Evolutionary conservation across 2,888 invertebrate species (phyloP).

Genomic region (Mythimna ferrago): DNA sequence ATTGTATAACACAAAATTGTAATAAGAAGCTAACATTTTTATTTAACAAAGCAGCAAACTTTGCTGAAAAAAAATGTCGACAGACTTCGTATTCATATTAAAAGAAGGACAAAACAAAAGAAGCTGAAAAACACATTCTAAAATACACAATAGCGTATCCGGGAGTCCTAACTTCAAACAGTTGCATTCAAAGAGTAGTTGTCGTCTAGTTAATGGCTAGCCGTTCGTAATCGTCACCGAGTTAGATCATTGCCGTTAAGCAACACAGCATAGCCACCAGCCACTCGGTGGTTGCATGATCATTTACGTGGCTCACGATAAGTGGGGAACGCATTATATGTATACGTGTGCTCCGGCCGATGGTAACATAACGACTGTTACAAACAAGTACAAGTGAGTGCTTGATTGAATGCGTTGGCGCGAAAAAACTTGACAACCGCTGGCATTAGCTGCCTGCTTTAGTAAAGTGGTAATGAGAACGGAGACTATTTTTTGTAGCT

Average conservation of each 20-base stretch:
- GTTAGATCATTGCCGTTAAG: slow-evolving; percentile 59
- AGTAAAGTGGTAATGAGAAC: slow-evolving; percentile 8
- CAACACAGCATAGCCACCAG: slow-evolving; percentile 36
- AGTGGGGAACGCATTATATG: slow-evolving; percentile 46
- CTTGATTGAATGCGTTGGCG: slow-evolving; percentile 45
- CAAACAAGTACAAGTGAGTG: slow-evolving; percentile 26
- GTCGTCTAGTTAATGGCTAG: slow-evolving; percentile 30
- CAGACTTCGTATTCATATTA: too few relatives aligned
- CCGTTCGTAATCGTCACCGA: slow-evolving; percentile 42
- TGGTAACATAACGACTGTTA: slow-evolving; percentile 58
- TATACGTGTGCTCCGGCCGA: slow-evolving; percentile 49
- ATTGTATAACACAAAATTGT: not conserved
- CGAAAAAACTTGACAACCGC: slow-evolving; percentile 47
- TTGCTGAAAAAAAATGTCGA: too few relatives aligned
- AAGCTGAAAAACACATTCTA: slow-evolving; percentile 2
- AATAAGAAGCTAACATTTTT: not conserved
- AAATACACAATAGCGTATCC: slow-evolving; percentile 25
- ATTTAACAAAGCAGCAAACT: not conserved
- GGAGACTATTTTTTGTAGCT: not conserved
- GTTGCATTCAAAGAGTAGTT: slow-evolving; percentile 28
- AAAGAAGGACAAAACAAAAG: too few relatives aligned
- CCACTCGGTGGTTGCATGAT: slow-evolving; percentile 54
- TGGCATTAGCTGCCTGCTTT: slow-evolving; percentile 21
- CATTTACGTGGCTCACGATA: slow-evolving; percentile 59
- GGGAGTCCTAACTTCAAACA: not conserved